phyloP scores from a whole-genome alignment of 2,797 vertebrate species.

The Arctocebus calabarensis region DNA sequence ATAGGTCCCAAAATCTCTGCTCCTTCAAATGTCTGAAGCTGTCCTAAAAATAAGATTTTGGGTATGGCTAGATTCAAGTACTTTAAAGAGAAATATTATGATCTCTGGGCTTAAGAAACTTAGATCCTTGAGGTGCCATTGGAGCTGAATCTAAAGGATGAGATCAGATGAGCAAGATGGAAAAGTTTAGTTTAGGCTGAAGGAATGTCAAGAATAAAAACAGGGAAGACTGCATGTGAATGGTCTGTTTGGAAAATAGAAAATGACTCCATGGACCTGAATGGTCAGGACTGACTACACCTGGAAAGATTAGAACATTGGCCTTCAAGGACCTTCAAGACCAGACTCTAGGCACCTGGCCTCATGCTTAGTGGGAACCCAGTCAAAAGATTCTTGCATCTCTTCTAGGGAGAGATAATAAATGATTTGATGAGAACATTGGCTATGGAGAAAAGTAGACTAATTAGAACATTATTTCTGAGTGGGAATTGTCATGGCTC shows the following conservation, averaged over 20 bases:
- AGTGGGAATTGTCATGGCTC: background rate
- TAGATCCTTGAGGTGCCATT: background rate
- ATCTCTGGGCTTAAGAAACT: slow-evolving; percentile 47
- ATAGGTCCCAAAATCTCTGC: background rate
- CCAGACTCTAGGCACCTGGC: background rate
- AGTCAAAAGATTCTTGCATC: background rate
- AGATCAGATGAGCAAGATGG: background rate
- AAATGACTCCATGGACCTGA: background rate
- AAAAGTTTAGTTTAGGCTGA: background rate
- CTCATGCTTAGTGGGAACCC: background rate
- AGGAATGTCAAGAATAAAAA: background rate
- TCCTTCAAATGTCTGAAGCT: background rate
- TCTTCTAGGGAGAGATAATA: background rate
- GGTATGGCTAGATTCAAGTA: background rate
- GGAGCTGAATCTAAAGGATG: slow-evolving; percentile 10
- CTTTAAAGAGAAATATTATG: slow-evolving; percentile 32
- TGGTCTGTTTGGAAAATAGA: background rate
- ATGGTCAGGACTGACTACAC: background rate
- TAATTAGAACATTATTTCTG: background rate
- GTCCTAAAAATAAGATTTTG: background rate
- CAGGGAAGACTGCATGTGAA: background rate
- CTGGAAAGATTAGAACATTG: background rate
- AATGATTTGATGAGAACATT: background rate
- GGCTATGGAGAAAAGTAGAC: background rate
- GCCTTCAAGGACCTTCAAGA: background rate